These are phyloP conservation scores for Cecidostiba fungosa DNA, from an alignment of 2,888 invertebrate genomes.

Conservation along the genomic window DNA sequence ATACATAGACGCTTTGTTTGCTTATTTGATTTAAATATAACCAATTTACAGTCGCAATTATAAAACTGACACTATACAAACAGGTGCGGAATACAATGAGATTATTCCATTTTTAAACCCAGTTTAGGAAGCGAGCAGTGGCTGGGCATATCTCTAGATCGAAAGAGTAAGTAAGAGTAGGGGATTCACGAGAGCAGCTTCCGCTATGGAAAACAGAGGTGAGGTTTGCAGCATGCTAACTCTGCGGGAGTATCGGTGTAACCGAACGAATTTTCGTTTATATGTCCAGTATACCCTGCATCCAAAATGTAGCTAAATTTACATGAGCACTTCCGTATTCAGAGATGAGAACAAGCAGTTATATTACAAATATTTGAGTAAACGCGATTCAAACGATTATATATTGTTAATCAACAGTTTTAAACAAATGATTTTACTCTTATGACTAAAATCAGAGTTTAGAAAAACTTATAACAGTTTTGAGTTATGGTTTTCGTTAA, in stretches of 20 bases:
- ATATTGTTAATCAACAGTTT: too few relatives aligned
- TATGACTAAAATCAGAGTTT: too few relatives aligned
- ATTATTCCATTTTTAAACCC: too few relatives aligned
- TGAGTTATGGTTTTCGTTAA: too few relatives aligned
- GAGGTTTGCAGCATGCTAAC: background rate
- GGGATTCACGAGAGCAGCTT: background rate
- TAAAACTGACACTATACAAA: too few relatives aligned
- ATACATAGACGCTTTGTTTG: too few relatives aligned
- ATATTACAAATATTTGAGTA: background rate
- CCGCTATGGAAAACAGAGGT: background rate
- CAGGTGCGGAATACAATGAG: too few relatives aligned
- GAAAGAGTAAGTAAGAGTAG: conserved; percentile 16
- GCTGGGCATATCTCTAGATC: background rate
- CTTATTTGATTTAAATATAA: too few relatives aligned
- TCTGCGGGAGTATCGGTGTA: background rate
- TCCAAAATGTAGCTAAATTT: background rate
- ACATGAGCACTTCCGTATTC: background rate
- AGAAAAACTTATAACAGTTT: too few relatives aligned
- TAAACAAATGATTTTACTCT: too few relatives aligned
- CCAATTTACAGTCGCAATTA: background rate
- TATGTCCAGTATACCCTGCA: background rate
- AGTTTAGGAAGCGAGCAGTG: too few relatives aligned
- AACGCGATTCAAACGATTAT: too few relatives aligned
- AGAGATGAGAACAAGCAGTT: background rate
- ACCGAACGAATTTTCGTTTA: conserved; percentile 15